Evolutionary conservation across 2,113 vertebrate species (phyloP).

Genomic region (Alectura lathami): DNA sequence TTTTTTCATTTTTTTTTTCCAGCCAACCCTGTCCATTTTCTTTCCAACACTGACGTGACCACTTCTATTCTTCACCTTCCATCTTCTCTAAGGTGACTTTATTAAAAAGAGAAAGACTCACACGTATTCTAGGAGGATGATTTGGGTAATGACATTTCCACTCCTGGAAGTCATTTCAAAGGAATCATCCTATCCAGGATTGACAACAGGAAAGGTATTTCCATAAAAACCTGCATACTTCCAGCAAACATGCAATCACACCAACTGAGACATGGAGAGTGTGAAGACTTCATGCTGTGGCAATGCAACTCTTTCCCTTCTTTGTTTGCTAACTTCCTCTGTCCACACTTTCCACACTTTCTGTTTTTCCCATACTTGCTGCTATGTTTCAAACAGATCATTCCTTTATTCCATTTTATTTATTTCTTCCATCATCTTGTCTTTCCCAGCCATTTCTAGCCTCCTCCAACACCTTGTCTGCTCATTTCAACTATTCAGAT

Average conservation of each 20-base stretch:
- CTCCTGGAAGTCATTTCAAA: background rate
- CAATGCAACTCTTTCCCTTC: background rate
- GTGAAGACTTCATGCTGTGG: background rate
- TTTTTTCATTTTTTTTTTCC: background rate
- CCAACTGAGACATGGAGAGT: background rate
- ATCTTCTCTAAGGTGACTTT: background rate
- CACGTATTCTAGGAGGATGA: background rate
- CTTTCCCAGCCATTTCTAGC: background rate
- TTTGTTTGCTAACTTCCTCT: background rate
- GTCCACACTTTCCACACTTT: background rate
- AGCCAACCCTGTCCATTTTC: background rate
- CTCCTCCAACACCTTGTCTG: background rate
- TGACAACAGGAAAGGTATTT: constrained; percentile 5
- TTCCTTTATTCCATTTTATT: background rate
- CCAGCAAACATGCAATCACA: background rate
- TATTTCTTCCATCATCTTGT: background rate
- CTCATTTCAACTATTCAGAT: background rate
- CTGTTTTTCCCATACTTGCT: background rate
- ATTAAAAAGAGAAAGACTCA: background rate
- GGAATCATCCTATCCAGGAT: background rate
- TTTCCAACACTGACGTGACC: background rate
- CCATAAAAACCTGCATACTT: background rate
- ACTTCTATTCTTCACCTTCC: background rate
- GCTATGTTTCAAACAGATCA: background rate
- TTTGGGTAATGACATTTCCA: constrained; percentile 34